These are phyloP conservation scores for Acrocephalus kingi DNA, from an alignment of 2,113 vertebrate genomes.

Conservation along the genomic window DNA sequence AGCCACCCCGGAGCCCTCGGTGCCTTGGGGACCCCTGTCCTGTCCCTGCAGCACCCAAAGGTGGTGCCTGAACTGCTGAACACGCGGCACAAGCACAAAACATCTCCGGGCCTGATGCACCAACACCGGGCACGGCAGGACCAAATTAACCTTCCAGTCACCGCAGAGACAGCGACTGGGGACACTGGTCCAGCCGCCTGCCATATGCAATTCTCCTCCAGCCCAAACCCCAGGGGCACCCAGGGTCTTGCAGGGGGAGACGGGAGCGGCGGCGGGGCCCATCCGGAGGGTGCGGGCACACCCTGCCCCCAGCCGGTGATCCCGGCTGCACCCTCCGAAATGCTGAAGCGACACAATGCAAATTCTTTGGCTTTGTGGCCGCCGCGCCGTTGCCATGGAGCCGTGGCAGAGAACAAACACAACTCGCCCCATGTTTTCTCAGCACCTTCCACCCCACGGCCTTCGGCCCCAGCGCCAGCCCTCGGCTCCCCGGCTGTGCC, in stretches of 20 bases:
- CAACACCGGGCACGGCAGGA: fast-evolving
- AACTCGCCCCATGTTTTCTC: constrained; percentile 56
- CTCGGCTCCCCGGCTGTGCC: fast-evolving
- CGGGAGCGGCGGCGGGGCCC: fast-evolving
- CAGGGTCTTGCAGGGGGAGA: not conserved
- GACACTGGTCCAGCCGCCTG: fast-evolving
- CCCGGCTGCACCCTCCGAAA: constrained; percentile 33
- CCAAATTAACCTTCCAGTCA: fast-evolving
- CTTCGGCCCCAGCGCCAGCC: not conserved
- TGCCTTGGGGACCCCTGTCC: not conserved
- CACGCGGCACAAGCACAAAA: fast-evolving
- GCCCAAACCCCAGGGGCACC: not conserved
- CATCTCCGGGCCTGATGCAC: not conserved
- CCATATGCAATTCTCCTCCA: fast-evolving
- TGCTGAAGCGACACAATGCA: constrained; percentile 68
- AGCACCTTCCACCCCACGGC: constrained; percentile 37
- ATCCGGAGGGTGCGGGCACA: not conserved
- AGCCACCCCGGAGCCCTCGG: not conserved
- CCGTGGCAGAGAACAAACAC: constrained; percentile 55
- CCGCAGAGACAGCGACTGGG: not conserved
- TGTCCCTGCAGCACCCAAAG: not conserved
- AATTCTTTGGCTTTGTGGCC: constrained; percentile 62
- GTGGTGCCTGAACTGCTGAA: fast-evolving
- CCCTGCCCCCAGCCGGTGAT: constrained; percentile 45
- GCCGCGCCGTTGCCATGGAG: constrained; percentile 63